phyloP scores from a whole-genome alignment of 2,888 invertebrate genomes.

The Agrypnus murinus region DNA sequence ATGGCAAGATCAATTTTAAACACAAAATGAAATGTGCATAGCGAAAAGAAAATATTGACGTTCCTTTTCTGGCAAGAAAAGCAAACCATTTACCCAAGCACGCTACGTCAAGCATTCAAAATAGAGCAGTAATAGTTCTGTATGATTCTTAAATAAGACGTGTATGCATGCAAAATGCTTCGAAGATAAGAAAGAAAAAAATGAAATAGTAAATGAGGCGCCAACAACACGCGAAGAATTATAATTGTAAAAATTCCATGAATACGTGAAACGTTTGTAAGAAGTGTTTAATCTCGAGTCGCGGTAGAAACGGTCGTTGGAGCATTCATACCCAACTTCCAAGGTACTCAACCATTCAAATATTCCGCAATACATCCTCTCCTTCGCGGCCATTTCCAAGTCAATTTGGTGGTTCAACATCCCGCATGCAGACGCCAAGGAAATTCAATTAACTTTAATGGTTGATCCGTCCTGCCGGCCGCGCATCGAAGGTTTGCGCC shows the following conservation, averaged over 20 bases:
- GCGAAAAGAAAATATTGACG: no score
- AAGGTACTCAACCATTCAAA: slow-evolving; percentile 69
- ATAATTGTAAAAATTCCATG: slow-evolving; percentile 52
- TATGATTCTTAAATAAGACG: no score
- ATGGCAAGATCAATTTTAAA: no score
- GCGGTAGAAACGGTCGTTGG: slow-evolving; percentile 54
- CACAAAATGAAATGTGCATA: no score
- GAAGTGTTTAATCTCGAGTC: slow-evolving; percentile 58
- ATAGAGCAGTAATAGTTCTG: background rate
- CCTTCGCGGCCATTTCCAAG: slow-evolving; percentile 71
- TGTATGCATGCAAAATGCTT: background rate
- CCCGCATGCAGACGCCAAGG: slow-evolving; percentile 70
- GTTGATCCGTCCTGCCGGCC: slow-evolving; percentile 69
- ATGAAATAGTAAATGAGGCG: slow-evolving; percentile 40
- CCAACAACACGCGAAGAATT: slow-evolving; percentile 45
- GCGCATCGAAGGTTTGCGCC: slow-evolving; percentile 62
- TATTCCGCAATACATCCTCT: slow-evolving; percentile 69
- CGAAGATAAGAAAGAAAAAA: slow-evolving; percentile 25
- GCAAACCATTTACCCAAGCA: no score
- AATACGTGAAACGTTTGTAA: slow-evolving; percentile 50
- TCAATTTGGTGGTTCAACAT: slow-evolving; percentile 71
- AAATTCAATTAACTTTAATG: slow-evolving; percentile 76
- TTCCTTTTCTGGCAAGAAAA: no score
- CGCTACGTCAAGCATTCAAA: slow-evolving; percentile 5
- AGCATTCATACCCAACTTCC: slow-evolving; percentile 59